A percentile compares a stretch with the other conserved stretches of the same genome.
Conservation (phyloP, 2,113 vertebrate genomes). For the Stomatorhinus ivindoensis region DNA sequence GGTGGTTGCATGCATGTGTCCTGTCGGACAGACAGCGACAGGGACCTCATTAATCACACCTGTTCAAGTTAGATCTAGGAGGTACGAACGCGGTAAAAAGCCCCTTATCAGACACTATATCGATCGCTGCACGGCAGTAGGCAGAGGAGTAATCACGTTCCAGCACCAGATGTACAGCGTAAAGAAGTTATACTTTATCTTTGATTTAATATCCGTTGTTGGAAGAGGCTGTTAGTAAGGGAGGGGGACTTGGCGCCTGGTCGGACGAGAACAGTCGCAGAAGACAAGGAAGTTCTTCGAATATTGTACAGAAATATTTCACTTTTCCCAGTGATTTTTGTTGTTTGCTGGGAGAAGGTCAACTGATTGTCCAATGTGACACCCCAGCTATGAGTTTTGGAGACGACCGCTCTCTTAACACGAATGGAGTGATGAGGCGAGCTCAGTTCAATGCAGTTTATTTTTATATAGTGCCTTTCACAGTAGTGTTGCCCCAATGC, state of each 20-base stretch:
- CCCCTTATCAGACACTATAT: neutral
- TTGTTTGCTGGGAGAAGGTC: neutral
- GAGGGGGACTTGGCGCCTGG: neutral
- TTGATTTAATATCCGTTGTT: neutral
- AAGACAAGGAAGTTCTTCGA: neutral
- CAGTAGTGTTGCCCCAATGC: neutral
- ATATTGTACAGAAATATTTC: neutral
- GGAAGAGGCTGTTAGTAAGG: neutral
- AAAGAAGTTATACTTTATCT: neutral
- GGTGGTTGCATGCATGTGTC: neutral
- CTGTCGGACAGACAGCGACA: neutral
- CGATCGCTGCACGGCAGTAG: neutral
- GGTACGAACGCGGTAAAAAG: neutral
- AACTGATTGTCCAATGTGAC: neutral
- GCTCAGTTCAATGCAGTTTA: neutral
- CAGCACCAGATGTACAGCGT: neutral
- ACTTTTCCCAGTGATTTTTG: neutral
- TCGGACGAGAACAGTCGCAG: neutral
- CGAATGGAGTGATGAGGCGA: neutral
- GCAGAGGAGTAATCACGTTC: neutral
- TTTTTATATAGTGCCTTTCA: neutral
- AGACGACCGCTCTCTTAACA: neutral
- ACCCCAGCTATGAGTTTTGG: neutral
- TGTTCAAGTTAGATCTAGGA: neutral
- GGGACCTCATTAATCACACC: neutral